phyloP scores from a whole-genome alignment of 1,140 invertebrate species.

The Sogatella furcifera region DNA sequence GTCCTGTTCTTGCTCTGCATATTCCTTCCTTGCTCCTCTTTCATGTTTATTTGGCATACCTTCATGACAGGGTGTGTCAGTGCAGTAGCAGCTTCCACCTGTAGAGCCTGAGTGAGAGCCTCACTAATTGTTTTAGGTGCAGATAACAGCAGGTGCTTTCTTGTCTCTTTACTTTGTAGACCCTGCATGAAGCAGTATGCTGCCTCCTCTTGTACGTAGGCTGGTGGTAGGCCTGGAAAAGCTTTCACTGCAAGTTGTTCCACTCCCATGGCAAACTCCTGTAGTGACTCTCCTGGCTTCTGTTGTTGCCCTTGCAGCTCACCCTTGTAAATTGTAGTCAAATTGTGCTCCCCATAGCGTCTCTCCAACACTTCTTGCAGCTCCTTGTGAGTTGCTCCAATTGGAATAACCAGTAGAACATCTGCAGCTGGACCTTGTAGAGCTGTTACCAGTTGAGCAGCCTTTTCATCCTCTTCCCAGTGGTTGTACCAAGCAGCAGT shows the following conservation, averaged over 20 bases:
- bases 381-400: background rate
- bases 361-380: background rate
- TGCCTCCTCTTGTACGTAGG: background rate
- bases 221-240: background rate
- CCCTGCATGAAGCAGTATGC: background rate
- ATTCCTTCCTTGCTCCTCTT: background rate
- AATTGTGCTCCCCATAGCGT: background rate
- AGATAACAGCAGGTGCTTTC: background rate
- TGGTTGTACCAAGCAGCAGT: background rate
- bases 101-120: background rate
- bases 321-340: background rate
- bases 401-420: background rate
- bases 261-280: background rate
- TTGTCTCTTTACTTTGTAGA: background rate
- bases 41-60: background rate
- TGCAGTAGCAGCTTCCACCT: background rate
- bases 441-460: background rate
- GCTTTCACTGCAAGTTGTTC: background rate
- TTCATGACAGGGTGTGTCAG: background rate
- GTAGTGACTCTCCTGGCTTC: background rate
- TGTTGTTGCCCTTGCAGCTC: background rate
- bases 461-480: background rate
- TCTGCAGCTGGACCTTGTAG: background rate
- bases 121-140: background rate
- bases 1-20: background rate